phyloP scores from a whole-genome alignment of 2,113 vertebrate species.

The Eolophus roseicapilla region DNA sequence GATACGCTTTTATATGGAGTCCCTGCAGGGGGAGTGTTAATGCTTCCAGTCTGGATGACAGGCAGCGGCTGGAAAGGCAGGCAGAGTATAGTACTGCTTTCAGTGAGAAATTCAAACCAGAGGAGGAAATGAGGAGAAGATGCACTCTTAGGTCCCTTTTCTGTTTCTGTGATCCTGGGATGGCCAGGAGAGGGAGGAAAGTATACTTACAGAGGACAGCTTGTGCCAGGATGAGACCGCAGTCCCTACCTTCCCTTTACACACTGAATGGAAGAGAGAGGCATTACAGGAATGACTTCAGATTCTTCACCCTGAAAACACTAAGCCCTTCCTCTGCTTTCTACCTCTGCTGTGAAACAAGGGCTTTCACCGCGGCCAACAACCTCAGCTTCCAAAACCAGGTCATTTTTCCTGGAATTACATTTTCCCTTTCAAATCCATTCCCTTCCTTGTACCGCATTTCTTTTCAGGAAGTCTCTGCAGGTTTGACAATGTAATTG shows the following conservation, averaged over 20 bases:
- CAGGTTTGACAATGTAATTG: not conserved
- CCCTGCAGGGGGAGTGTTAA: conserved; percentile 17
- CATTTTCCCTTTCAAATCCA: not conserved
- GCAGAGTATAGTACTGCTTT: not conserved
- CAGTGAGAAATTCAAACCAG: not conserved
- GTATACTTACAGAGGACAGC: not conserved
- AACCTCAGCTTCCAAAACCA: not conserved
- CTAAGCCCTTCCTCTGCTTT: not conserved
- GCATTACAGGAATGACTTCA: not conserved
- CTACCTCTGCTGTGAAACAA: not conserved
- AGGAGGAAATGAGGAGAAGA: not conserved
- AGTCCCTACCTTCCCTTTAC: not conserved
- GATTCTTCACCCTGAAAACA: not conserved
- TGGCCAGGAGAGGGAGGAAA: not conserved
- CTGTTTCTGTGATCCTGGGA: not conserved
- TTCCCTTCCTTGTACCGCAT: not conserved
- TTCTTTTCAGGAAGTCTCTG: not conserved
- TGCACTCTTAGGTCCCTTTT: not conserved
- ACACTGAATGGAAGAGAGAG: not conserved
- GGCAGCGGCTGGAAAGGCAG: not conserved
- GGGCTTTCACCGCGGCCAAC: not conserved
- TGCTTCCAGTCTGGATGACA: not conserved
- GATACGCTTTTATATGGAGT: not conserved
- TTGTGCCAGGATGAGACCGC: not conserved
- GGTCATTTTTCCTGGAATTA: not conserved